phyloP scores from a whole-genome alignment of 2,888 invertebrate species.

The Carterocephalus palaemon region DNA sequence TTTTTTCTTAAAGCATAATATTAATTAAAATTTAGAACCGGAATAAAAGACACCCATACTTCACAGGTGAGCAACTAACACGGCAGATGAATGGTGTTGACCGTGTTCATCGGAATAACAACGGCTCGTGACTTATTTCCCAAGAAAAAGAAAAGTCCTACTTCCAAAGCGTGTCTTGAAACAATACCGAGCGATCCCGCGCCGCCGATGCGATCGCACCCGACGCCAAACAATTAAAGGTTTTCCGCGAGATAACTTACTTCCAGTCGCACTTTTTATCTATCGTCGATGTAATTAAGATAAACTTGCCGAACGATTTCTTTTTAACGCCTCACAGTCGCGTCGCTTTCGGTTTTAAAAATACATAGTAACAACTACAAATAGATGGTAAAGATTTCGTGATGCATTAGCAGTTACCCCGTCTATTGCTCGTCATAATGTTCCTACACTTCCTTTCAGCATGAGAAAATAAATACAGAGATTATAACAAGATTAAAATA shows the following conservation, averaged over 20 bases:
- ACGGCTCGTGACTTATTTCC: conserved; percentile 51
- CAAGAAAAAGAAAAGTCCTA: conserved; percentile 65
- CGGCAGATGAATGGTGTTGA: conserved; percentile 20
- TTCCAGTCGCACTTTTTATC: conserved; percentile 34
- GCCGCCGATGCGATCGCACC: conserved; percentile 36
- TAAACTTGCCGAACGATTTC: conserved; percentile 22
- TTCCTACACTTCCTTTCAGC: too few species aligned
- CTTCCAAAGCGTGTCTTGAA: conserved; percentile 47
- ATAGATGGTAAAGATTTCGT: too few species aligned
- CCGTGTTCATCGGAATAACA: conserved; percentile 25
- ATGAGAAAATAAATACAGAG: too few species aligned
- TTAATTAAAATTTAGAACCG: too few species aligned
- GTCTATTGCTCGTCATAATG: too few species aligned
- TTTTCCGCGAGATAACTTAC: conserved; percentile 33
- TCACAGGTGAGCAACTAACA: not conserved
- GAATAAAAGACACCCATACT: conserved; percentile 4
- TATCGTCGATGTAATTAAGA: conserved; percentile 36
- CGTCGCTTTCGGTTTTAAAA: conserved; percentile 19
- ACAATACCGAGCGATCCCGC: conserved; percentile 51
- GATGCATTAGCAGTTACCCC: too few species aligned
- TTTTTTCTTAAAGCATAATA: too few species aligned
- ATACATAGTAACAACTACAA: too few species aligned
- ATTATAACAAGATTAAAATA: conserved; percentile 26
- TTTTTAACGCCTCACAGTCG: conserved; percentile 13
- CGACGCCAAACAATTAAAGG: conserved; percentile 36